These are phyloP conservation scores for Cavia aperea DNA, from an alignment of 2,113 vertebrate genomes.

Conservation along the genomic window DNA sequence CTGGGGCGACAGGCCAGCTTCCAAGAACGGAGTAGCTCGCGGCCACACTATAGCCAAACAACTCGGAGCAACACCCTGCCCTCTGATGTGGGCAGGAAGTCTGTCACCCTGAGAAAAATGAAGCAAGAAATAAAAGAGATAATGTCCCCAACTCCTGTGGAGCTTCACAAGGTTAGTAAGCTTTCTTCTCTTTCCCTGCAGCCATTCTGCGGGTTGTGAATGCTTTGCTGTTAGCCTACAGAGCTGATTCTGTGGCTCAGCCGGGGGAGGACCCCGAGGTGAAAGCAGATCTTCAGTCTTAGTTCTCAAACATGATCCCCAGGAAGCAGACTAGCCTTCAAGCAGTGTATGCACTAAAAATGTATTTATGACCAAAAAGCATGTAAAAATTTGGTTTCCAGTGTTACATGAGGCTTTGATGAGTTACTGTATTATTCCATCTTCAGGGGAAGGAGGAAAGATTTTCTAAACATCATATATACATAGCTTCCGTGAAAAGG, in stretches of 20 bases:
- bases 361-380: neutral
- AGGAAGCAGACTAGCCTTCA: conserved; percentile 49
- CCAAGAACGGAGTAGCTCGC: conserved; percentile 89
- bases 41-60: conserved; percentile 86
- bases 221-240: neutral
- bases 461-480: neutral
- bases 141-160: conserved; percentile 95
- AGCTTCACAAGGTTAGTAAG: conserved; percentile 92
- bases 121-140: conserved; percentile 96
- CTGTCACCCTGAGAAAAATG: conserved; percentile 92
- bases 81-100: conserved; percentile 89
- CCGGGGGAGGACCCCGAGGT: neutral
- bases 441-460: neutral
- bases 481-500: neutral
- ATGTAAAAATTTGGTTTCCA: neutral
- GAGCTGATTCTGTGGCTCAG: conserved; percentile 16
- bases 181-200: conserved; percentile 18
- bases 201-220: neutral
- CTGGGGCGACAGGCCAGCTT: conserved; percentile 97
- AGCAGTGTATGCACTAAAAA: conserved; percentile 28
- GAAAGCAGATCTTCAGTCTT: conserved; percentile 44
- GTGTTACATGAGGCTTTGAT: neutral
- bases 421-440: neutral
- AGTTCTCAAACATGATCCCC: conserved; percentile 34
- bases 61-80: conserved; percentile 95